phyloP scores from a whole-genome alignment of 1,140 invertebrate species.

The Himalopsyche phryganea region DNA sequence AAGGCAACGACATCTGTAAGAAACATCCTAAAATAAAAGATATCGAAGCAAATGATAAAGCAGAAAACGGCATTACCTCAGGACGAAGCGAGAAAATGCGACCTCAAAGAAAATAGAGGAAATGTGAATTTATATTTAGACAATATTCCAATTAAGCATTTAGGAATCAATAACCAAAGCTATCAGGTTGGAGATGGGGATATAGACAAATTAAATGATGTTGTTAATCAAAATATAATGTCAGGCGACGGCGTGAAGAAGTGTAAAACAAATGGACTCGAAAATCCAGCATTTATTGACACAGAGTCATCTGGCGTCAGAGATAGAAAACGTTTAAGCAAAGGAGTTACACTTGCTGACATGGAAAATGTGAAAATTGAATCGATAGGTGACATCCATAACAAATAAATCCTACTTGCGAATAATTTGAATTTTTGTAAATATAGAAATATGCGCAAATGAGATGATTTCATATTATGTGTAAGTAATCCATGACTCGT shows the following conservation, averaged over 20 bases:
- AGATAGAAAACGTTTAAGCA: background rate
- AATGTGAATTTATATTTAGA: slow-evolving; percentile 26
- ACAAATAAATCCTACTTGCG: too few species aligned
- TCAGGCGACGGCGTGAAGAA: slow-evolving; percentile 47
- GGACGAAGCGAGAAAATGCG: slow-evolving; percentile 36
- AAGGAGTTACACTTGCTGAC: slow-evolving; percentile 35
- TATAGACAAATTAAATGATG: slow-evolving; percentile 2
- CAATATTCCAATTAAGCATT: slow-evolving; percentile 18
- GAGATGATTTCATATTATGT: too few species aligned
- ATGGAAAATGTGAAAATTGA: slow-evolving; percentile 37
- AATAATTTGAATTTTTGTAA: too few species aligned
- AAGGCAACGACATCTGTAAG: slow-evolving; percentile 54
- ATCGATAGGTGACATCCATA: too few species aligned
- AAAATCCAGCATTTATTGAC: slow-evolving; percentile 12
- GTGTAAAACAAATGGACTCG: background rate
- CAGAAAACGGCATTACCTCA: slow-evolving; percentile 37
- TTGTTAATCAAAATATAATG: slow-evolving; percentile 36
- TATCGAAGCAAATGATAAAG: slow-evolving; percentile 38
- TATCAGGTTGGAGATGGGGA: background rate
- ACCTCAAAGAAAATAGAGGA: slow-evolving; percentile 17
- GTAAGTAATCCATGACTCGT: too few species aligned
- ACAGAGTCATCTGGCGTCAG: slow-evolving; percentile 8
- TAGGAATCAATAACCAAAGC: slow-evolving; percentile 2
- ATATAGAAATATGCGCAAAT: too few species aligned
- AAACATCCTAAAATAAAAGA: slow-evolving; percentile 45